phyloP scores from a whole-genome alignment of 2,113 vertebrate genomes.

The Tympanuchus pallidicinctus region DNA sequence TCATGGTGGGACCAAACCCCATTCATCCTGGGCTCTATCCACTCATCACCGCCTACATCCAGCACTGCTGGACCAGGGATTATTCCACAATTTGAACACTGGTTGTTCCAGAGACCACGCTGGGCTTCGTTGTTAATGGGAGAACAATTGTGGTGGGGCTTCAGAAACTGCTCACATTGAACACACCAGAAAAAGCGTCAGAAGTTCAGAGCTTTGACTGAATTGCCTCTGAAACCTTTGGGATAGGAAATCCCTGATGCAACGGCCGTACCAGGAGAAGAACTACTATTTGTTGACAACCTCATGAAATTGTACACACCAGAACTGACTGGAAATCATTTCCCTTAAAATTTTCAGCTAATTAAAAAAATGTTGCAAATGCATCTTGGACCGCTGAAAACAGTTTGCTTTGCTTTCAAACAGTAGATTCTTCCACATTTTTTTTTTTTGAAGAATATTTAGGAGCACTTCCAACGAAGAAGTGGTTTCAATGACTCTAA shows the following conservation, averaged over 20 bases:
- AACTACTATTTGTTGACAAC: conserved; percentile 28
- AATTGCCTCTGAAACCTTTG: not conserved
- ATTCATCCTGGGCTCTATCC: fast-evolving
- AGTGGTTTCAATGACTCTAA: not conserved
- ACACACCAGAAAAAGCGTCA: not conserved
- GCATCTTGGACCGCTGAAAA: not conserved
- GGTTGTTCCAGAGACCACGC: fast-evolving
- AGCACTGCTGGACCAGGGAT: fast-evolving
- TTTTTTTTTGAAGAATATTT: not conserved
- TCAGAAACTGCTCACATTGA: not conserved
- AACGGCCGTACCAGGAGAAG: not conserved
- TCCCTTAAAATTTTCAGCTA: not conserved
- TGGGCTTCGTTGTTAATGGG: not conserved
- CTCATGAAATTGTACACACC: not conserved
- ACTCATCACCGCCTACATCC: not conserved
- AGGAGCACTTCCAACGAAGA: not conserved
- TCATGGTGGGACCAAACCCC: not conserved
- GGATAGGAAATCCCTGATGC: not conserved
- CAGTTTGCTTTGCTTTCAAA: not conserved
- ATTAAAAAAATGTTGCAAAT: not conserved
- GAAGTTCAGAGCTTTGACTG: not conserved
- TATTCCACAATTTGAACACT: fast-evolving
- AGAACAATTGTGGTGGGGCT: not conserved
- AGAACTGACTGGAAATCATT: not conserved
- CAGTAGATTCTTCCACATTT: not conserved